These are phyloP conservation scores for Sus cebifrons DNA, from an alignment of 2,797 vertebrate species.

Conservation along the genomic window DNA sequence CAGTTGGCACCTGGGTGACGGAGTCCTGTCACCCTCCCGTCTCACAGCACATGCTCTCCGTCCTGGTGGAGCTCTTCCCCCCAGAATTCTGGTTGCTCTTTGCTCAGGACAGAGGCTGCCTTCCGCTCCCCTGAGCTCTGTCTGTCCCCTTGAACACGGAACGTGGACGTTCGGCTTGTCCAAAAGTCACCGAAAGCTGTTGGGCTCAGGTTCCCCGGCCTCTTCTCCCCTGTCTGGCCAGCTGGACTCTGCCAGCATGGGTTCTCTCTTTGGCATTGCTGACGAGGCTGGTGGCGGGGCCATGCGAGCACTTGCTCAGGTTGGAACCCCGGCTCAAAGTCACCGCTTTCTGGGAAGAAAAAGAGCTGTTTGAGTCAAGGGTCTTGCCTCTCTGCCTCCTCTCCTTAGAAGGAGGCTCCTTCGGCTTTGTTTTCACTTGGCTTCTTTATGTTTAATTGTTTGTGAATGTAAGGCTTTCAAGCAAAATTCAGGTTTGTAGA, in stretches of 20 bases:
- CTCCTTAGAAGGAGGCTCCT: background rate
- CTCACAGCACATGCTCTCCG: background rate
- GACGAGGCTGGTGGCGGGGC: background rate
- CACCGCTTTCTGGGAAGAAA: background rate
- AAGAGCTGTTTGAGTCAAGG: background rate
- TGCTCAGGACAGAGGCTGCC: background rate
- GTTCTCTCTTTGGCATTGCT: background rate
- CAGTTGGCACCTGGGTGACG: background rate
- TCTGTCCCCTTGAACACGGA: background rate
- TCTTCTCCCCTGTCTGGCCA: slow-evolving; percentile 46
- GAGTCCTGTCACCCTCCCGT: background rate
- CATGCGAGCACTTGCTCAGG: background rate
- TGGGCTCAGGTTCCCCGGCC: slow-evolving; percentile 26
- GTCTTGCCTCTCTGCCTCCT: background rate
- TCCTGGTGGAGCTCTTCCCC: background rate
- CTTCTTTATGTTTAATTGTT: background rate
- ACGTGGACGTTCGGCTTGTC: background rate
- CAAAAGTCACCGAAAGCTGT: slow-evolving; percentile 39
- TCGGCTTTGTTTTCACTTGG: background rate
- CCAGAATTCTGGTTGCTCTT: background rate
- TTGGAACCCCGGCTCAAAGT: background rate
- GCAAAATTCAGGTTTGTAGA: slow-evolving; percentile 14
- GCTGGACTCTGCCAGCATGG: background rate
- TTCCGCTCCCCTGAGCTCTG: background rate
- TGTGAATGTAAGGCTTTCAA: background rate